A percentile compares a stretch with the other conserved stretches of the same genome.
phyloP scores from a whole-genome alignment of 2,797 vertebrate genomes.

The Astyanax mexicanus region DNA sequence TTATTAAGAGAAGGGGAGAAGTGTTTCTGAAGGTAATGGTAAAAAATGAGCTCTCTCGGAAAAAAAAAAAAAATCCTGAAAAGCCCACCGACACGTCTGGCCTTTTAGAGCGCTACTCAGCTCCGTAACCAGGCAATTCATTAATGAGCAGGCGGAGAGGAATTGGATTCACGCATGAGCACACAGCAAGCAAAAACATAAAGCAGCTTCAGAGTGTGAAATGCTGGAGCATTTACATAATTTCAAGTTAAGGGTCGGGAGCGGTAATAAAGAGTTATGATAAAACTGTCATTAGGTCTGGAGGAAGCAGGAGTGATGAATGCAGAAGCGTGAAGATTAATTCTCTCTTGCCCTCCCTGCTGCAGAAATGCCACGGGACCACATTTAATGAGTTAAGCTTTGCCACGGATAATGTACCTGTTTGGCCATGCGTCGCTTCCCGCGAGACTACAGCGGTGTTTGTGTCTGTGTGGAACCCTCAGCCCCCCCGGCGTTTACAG shows the following conservation, averaged over 20 bases:
- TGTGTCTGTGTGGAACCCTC: conserved; percentile 35
- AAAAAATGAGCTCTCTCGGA: conserved; percentile 18
- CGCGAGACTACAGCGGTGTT: conserved; percentile 15
- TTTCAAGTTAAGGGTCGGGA: conserved; percentile 69
- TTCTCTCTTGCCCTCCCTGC: conserved; percentile 66
- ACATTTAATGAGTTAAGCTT: conserved; percentile 72
- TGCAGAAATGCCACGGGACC: conserved; percentile 74
- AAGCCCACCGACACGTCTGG: conserved; percentile 58
- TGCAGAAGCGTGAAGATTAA: conserved; percentile 68
- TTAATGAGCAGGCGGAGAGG: conserved; percentile 73
- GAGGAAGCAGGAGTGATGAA: conserved; percentile 58
- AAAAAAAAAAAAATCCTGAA: conserved; percentile 40
- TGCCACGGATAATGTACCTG: conserved; percentile 65
- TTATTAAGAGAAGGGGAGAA: conserved; percentile 22
- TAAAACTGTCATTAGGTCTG: conserved; percentile 78
- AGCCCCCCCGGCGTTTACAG: conserved; percentile 12
- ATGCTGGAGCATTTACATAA: conserved; percentile 76
- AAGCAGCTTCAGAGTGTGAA: conserved; percentile 69
- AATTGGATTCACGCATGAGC: conserved; percentile 79
- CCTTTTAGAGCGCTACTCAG: conserved; percentile 70
- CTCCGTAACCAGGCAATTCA: conserved; percentile 78
- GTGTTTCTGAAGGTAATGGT: conserved; percentile 26
- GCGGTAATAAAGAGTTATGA: conserved; percentile 79
- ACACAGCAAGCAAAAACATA: conserved; percentile 70
- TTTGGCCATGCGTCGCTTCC: conserved; percentile 41